phyloP scores from a whole-genome alignment of 2,888 invertebrate genomes.

The Drosophila setosimentum region DNA sequence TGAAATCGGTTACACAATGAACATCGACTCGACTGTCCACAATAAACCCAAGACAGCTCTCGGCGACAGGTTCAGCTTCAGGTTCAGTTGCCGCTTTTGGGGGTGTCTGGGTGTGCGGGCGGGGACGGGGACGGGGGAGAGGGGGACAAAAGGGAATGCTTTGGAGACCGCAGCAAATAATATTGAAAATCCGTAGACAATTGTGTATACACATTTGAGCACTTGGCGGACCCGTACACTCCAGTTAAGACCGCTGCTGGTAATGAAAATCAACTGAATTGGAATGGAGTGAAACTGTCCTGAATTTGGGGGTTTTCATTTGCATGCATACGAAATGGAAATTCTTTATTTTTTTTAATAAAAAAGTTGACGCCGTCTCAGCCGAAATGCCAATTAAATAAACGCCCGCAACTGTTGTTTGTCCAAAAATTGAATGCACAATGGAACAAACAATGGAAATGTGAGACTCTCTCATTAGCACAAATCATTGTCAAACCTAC shows the following conservation, averaged over 20 bases:
- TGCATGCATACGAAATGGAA: conserved; percentile 63
- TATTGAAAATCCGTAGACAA: conserved; percentile 80
- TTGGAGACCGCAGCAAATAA: conserved; percentile 73
- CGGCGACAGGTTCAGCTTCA: conserved; percentile 35
- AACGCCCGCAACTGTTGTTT: conserved; percentile 46
- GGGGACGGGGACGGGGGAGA: neutral
- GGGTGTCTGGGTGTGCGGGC: neutral
- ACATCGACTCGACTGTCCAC: conserved; percentile 59
- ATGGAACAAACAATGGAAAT: conserved; percentile 31
- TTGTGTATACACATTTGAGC: conserved; percentile 71
- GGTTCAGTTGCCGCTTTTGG: conserved; percentile 30
- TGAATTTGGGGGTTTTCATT: conserved; percentile 71
- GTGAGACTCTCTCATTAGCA: conserved; percentile 67
- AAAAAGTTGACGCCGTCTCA: conserved; percentile 61
- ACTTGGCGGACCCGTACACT: conserved; percentile 59
- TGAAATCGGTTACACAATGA: conserved; percentile 83
- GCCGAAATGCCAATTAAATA: conserved; percentile 69
- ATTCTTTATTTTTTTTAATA: conserved; percentile 61
- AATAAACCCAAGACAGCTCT: conserved; percentile 65
- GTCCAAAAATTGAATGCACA: conserved; percentile 13
- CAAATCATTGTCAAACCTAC: conserved; percentile 59
- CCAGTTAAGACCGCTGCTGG: conserved; percentile 46
- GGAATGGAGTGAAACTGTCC: conserved; percentile 77
- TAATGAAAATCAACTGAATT: conserved; percentile 82
- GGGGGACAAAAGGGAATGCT: neutral